A percentile compares a stretch with the other conserved stretches of the same genome.
These are phyloP conservation scores for Eretmocerus hayati DNA, from an alignment of 2,888 invertebrate species.

Conservation along the genomic window DNA sequence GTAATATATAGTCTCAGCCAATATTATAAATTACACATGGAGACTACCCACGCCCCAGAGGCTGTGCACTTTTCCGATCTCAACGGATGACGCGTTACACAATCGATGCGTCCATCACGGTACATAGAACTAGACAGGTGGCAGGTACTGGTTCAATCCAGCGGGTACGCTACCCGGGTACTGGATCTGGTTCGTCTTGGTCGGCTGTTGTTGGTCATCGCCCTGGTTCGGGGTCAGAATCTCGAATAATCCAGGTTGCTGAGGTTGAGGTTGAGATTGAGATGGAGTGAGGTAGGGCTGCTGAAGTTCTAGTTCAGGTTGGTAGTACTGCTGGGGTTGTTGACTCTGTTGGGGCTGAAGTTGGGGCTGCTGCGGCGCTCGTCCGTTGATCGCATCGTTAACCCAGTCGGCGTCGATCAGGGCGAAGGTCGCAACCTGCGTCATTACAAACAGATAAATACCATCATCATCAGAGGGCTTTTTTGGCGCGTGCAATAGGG, in stretches of 20 bases:
- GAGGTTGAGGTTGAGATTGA: too few relatives aligned
- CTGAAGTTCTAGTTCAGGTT: too few relatives aligned
- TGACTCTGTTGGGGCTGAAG: too few relatives aligned
- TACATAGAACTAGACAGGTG: constrained; percentile 29
- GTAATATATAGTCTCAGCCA: too few relatives aligned
- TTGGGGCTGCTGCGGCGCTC: constrained; percentile 7
- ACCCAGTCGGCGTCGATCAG: constrained; percentile 37
- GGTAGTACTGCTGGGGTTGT: too few relatives aligned
- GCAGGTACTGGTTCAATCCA: constrained; percentile 32
- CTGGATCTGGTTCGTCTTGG: constrained; percentile 19
- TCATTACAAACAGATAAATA: constrained; percentile 2
- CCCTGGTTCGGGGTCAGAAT: too few relatives aligned
- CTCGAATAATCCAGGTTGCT: too few relatives aligned
- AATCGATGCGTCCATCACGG: too few relatives aligned
- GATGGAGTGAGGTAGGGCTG: too few relatives aligned
- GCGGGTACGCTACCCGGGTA: constrained; percentile 31
- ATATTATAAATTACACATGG: too few relatives aligned
- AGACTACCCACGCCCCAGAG: too few relatives aligned
- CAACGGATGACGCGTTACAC: not conserved
- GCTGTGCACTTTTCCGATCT: not conserved
- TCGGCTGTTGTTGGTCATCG: not conserved
- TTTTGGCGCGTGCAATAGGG: not conserved
- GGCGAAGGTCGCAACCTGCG: constrained; percentile 39
- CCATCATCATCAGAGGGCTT: too few relatives aligned
- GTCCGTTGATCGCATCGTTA: constrained; percentile 24